Conservation (phyloP, 1,140 invertebrate species). For the Formica selysi region DNA sequence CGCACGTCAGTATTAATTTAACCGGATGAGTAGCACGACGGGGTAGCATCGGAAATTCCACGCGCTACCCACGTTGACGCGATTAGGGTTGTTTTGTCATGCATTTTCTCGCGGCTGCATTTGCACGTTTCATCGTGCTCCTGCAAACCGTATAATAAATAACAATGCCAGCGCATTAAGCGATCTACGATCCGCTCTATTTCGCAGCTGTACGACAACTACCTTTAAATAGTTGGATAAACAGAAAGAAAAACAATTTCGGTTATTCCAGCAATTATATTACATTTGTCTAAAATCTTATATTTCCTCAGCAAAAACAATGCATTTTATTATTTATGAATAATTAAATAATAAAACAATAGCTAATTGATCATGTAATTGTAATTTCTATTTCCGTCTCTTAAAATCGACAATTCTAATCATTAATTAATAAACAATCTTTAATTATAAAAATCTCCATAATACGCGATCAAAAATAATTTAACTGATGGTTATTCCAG, state of each 20-base stretch:
- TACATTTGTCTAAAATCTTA: not conserved
- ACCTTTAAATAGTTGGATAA: not conserved
- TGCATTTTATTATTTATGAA: too few species aligned
- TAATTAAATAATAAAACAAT: not conserved
- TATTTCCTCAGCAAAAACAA: too few species aligned
- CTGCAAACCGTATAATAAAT: conserved; percentile 41
- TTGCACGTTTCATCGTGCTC: not conserved
- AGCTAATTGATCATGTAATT: too few species aligned
- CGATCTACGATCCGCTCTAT: conserved; percentile 19
- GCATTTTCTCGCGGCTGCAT: conserved; percentile 34
- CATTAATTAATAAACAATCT: too few species aligned
- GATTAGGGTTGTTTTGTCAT: conserved; percentile 52
- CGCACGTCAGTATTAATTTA: conserved; percentile 58
- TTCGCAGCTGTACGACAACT: not conserved
- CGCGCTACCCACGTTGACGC: conserved; percentile 13
- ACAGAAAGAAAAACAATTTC: not conserved
- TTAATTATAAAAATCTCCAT: too few species aligned
- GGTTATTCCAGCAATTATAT: not conserved
- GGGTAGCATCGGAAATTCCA: conserved; percentile 37
- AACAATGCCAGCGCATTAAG: conserved; percentile 33
- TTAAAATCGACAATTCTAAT: too few species aligned
- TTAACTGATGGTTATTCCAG: not conserved
- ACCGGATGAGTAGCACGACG: not conserved
- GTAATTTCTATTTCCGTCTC: too few species aligned
- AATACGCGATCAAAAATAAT: too few species aligned